Conservation (phyloP, 1,140 invertebrate genomes). For the Drosophila arawakana region DNA sequence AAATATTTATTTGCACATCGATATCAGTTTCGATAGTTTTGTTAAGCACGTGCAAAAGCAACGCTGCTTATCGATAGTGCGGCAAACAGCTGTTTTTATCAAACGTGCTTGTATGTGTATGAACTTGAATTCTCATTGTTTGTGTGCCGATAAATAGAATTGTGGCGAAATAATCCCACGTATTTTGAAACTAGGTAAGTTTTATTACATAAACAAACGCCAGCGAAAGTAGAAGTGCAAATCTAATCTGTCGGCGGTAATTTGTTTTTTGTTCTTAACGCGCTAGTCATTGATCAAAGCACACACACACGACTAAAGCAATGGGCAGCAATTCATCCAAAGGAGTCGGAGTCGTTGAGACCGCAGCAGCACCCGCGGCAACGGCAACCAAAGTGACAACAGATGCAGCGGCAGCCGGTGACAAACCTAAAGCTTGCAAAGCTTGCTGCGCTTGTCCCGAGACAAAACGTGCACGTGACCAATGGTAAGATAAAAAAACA, state of each 20-base stretch:
- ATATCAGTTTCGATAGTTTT: constrained; percentile 9
- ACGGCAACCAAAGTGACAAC: constrained; percentile 75
- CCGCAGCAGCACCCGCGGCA: constrained; percentile 57
- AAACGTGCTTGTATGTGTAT: constrained; percentile 7
- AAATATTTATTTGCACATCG: not conserved
- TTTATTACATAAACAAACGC: constrained; percentile 72
- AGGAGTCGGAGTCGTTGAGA: constrained; percentile 76
- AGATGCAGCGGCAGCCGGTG: constrained; percentile 71
- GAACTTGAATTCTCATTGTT: constrained; percentile 51
- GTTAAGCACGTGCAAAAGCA: constrained; percentile 7
- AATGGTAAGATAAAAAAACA: constrained; percentile 88
- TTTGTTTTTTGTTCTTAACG: not conserved
- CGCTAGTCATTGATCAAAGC: not conserved
- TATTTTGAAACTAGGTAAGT: constrained; percentile 49
- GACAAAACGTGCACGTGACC: constrained; percentile 95
- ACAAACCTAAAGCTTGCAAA: constrained; percentile 90
- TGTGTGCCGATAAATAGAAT: constrained; percentile 60
- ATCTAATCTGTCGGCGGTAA: not conserved
- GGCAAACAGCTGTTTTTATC: constrained; percentile 12
- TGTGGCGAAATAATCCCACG: constrained; percentile 65
- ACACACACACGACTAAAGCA: constrained; percentile 1
- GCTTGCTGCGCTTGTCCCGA: constrained; percentile 99
- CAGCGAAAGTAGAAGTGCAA: constrained; percentile 3
- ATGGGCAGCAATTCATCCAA: constrained; percentile 72
- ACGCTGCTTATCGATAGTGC: constrained; percentile 22